Evolutionary conservation across 2,797 vertebrate species (phyloP).

Genomic region (Botia kubotai): DNA sequence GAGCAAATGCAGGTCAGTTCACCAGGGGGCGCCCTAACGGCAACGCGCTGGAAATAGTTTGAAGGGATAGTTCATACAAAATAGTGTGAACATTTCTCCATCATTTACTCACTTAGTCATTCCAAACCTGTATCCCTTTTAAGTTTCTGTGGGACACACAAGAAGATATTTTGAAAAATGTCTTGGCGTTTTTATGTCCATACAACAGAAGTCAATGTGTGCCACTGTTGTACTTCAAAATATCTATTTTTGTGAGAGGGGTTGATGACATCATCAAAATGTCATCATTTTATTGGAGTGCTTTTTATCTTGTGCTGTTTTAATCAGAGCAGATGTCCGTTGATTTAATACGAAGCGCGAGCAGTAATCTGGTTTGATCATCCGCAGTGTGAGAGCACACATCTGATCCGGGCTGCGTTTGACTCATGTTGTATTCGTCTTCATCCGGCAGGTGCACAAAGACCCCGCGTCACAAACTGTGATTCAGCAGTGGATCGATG

Average conservation of each 20-base stretch:
- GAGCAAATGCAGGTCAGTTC: conserved; percentile 95
- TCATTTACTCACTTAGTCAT: too few relatives aligned
- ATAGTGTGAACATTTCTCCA: too few relatives aligned
- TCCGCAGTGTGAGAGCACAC: background rate
- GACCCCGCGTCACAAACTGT: conserved; percentile 89
- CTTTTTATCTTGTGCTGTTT: background rate
- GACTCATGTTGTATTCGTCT: background rate
- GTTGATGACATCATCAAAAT: too few relatives aligned
- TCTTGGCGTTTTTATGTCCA: too few relatives aligned
- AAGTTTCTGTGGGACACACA: too few relatives aligned
- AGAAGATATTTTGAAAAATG: too few relatives aligned
- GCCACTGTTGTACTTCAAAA: too few relatives aligned
- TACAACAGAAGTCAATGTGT: too few relatives aligned
- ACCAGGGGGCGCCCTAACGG: background rate
- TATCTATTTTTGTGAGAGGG: too few relatives aligned
- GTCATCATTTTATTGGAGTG: background rate
- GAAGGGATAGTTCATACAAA: too few relatives aligned
- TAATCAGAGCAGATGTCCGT: background rate
- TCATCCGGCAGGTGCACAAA: conserved; percentile 82
- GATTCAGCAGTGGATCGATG: conserved; percentile 90
- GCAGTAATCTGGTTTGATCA: background rate
- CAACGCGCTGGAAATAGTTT: too few relatives aligned
- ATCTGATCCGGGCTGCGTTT: background rate
- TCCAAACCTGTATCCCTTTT: too few relatives aligned
- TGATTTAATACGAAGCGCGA: background rate